Evolutionary conservation across 2,888 invertebrate genomes (phyloP).

Genomic region (Scrobipalpa atriplicella): DNA sequence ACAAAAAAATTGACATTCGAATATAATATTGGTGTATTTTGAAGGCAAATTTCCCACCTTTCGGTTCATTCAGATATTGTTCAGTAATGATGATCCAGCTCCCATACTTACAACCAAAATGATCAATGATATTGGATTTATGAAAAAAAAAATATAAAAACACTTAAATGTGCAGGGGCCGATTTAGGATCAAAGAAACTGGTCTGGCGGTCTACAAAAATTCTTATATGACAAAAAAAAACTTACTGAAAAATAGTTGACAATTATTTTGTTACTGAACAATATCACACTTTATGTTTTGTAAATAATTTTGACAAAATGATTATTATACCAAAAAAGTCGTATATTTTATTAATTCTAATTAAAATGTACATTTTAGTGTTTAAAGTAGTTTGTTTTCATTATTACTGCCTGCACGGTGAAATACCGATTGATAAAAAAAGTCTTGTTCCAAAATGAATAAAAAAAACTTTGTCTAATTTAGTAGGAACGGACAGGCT

Average conservation of each 20-base stretch:
- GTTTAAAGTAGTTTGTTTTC: conserved; percentile 15
- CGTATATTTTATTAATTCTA: conserved; percentile 52
- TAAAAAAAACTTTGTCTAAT: conserved; percentile 40
- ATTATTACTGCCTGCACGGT: conserved; percentile 63
- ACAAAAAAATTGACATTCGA: not conserved
- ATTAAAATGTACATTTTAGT: conserved; percentile 37
- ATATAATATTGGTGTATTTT: not conserved
- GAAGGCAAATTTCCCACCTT: not conserved
- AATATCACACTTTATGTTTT: conserved; percentile 25
- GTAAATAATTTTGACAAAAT: conserved; percentile 14
- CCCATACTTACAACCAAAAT: no score
- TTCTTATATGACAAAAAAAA: not conserved
- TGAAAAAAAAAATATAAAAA: no score
- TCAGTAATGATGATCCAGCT: not conserved
- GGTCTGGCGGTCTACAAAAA: no score
- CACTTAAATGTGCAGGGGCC: no score
- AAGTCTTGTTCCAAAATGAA: conserved; percentile 18
- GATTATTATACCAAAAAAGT: conserved; percentile 60
- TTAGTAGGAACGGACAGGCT: conserved; percentile 52
- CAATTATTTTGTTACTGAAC: conserved; percentile 16
- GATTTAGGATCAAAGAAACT: no score
- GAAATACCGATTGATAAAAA: conserved; percentile 65
- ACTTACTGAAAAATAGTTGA: not conserved
- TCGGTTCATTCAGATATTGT: not conserved
- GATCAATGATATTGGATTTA: not conserved